Base-by-base conservation (phyloP, 2,888 invertebrate species). In the Andrena minutula region DNA sequence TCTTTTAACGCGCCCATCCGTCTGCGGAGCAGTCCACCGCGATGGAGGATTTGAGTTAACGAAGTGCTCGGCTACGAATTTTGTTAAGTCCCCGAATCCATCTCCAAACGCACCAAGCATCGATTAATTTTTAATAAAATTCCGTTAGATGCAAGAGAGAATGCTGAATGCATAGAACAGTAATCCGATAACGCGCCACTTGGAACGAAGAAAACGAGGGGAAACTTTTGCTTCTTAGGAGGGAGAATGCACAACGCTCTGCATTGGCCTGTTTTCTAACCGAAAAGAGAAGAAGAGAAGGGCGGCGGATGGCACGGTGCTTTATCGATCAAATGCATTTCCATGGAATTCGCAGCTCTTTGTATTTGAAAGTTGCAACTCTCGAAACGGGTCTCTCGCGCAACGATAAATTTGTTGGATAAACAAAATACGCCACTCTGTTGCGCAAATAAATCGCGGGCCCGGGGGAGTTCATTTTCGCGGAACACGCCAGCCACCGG, bases 291-390 rank as follows among this genome's bases (percentile, higher is more conserved):
- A 10, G 41, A 41, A 28, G 26, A 65, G 28, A 56, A 69, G 58
- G 66, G 63, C 35, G 30, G 20, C 65, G 49, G 16, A 16, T 41
- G 28, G 23, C 28, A 35, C 8, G 23, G 61, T 5, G 56, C 41
- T 81, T 81, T 82, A 81, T 85, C 84, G 84, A 85, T 78, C 76
- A 84, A 84, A 84, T 75, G 73, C 71, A 84, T 85, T 84, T 84
- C 73, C 84, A 84, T 71, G 64, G 68, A 75, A 74, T 74, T 80
- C 72, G 10, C 41, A 23, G 66, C 73, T 64, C 68, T 79, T 84
- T 84, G 84, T 80, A 66, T 76, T 83, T 79, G 58, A 66, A 84
- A 69, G 61, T 78, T 74, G 73, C 74, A 77, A 84, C 75, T 30
- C 73, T 61, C 49, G 58, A 69, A 75, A 47, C 60, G 61, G 71